Conservation (phyloP, 2,888 invertebrate species). For the Abrostola triplasia region DNA sequence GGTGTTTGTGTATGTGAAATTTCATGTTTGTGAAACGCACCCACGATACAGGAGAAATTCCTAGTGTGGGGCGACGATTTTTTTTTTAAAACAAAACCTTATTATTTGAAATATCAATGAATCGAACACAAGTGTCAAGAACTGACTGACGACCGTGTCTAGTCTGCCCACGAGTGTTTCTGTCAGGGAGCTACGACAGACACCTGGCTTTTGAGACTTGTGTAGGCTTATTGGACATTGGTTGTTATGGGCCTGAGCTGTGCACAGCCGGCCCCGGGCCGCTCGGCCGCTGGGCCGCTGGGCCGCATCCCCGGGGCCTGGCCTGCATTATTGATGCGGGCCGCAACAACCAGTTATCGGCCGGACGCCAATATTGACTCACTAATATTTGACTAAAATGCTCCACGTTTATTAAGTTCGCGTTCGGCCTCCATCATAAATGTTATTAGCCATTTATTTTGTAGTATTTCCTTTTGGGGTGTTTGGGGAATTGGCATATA, state of each 20-base stretch:
- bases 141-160: too few relatives aligned
- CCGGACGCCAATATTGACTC: constrained; percentile 17
- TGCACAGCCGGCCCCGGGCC: not conserved
- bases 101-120: too few relatives aligned
- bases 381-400: constrained; percentile 19
- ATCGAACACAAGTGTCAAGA: too few relatives aligned
- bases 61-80: too few relatives aligned
- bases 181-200: too few relatives aligned
- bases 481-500: not conserved
- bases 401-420: not conserved
- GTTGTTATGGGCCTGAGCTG: not conserved
- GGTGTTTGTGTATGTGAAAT: too few relatives aligned
- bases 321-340: constrained; percentile 10
- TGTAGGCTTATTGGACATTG: not conserved
- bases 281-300: not conserved
- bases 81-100: too few relatives aligned
- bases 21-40: too few relatives aligned
- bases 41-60: too few relatives aligned
- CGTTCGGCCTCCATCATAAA: not conserved
- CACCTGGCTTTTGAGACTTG: not conserved
- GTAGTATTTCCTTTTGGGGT: not conserved
- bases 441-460: constrained; percentile 9
- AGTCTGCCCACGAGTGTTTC: too few relatives aligned
- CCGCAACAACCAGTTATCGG: constrained; percentile 1
- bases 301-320: not conserved